Percentiles rank a stretch among this genome's conserved stretches.
These are phyloP conservation scores for Asbolus verrucosus DNA, from an alignment of 1,140 invertebrate genomes.

Conservation along the genomic window DNA sequence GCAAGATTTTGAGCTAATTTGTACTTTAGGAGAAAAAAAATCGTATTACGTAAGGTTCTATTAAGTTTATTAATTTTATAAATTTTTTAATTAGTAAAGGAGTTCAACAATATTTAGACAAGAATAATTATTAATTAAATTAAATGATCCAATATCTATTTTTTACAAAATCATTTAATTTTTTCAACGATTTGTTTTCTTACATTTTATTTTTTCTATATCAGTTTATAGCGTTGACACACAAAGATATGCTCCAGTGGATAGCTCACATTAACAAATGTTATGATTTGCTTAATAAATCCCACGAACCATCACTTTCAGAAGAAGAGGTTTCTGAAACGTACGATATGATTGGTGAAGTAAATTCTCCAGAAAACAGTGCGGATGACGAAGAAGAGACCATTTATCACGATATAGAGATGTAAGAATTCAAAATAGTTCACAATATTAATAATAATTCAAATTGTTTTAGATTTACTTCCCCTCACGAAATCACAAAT, in stretches of 20 bases:
- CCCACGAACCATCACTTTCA: not conserved
- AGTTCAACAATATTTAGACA: too few relatives aligned
- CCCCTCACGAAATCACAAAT: too few relatives aligned
- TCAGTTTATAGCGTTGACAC: constrained; percentile 50
- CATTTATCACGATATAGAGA: constrained; percentile 20
- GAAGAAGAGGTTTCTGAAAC: constrained; percentile 12
- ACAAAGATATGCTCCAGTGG: constrained; percentile 55
- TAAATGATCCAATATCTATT: not conserved
- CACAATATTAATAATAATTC: not conserved
- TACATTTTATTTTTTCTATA: constrained; percentile 1
- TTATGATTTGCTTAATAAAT: constrained; percentile 22
- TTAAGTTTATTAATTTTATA: constrained; percentile 1
- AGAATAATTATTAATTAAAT: not conserved
- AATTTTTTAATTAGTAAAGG: constrained; percentile 3
- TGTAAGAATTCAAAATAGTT: not conserved
- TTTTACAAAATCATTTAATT: not conserved
- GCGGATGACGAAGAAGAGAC: constrained; percentile 3
- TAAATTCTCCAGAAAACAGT: not conserved
- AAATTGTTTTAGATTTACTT: too few relatives aligned
- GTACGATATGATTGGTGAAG: constrained; percentile 21
- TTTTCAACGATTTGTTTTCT: not conserved
- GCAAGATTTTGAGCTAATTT: constrained; percentile 39
- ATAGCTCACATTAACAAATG: constrained; percentile 50
- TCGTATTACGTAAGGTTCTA: constrained; percentile 43
- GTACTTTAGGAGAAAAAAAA: constrained; percentile 41